Percentiles rank a stretch among this genome's conserved stretches.
phyloP scores from a whole-genome alignment of 37 sponge, comb jelly and placozoan genomes.

The Amphimedon queenslandica region DNA sequence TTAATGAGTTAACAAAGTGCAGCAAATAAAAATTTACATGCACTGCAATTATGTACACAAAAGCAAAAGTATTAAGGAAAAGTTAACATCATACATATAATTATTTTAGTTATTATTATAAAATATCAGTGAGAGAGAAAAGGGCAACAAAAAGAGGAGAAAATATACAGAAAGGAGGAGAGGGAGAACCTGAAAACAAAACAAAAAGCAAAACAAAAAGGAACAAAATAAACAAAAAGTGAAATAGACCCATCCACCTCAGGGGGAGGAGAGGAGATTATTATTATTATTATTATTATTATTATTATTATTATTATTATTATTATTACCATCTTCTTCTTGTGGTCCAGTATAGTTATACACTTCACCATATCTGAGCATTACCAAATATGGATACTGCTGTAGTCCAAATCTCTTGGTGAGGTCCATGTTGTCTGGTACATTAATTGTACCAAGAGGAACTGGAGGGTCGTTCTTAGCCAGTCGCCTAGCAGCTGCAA shows the following conservation, averaged over 20 bases:
- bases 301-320: not conserved
- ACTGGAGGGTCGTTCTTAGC: conserved; percentile 33
- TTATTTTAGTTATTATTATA: not conserved
- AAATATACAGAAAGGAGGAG: no score
- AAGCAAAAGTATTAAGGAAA: not conserved
- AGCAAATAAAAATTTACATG: no score
- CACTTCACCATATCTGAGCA: conserved; percentile 71
- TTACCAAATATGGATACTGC: conserved; percentile 68
- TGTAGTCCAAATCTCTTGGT: conserved; percentile 53
- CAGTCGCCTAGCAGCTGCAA: conserved; percentile 56
- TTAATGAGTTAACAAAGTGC: no score
- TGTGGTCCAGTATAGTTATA: conserved; percentile 69
- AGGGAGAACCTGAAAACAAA: not conserved
- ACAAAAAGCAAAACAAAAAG: not conserved
- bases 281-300: not conserved
- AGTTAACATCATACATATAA: not conserved
- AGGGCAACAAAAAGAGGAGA: not conserved
- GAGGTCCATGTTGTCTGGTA: conserved; percentile 63
- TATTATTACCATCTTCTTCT: conserved; percentile 51
- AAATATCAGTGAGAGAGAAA: no score
- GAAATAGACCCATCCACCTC: no score
- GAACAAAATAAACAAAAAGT: no score
- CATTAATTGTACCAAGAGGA: conserved; percentile 57
- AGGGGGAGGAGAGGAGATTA: no score
- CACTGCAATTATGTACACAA: no score